Base-by-base conservation (phyloP, 2,113 vertebrate species). In the Tautogolabrus adspersus region DNA sequence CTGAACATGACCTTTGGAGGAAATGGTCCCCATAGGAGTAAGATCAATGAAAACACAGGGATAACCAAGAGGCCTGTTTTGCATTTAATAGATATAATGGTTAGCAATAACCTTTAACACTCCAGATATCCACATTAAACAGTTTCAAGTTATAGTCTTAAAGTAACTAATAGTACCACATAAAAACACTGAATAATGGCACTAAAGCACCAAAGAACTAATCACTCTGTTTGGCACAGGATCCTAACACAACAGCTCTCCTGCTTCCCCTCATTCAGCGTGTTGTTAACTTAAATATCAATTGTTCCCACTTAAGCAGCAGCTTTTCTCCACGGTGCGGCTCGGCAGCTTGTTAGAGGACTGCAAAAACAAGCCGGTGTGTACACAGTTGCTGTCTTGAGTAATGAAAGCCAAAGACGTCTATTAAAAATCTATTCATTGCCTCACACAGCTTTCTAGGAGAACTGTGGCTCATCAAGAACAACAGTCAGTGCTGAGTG, bases 261-360 rank as follows among this genome's bases (percentile, higher is more conserved):
- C 75, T 49, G 80, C 77, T 65, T 68, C 64, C 65, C 65, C 71
- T 58, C 66, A 46, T 78, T 81, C 72, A 62, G 79, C 78, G 68
- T 55, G 75, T 11, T 71, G 79, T 82, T 84, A 87, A 78, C 72
- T 83, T 66, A 77, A 87, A 85, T 78, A 88, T 85, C 79, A 87
- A 85, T 83, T 72, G 79, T 74, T 81, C 79, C 75, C 47, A 65
- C 60, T 81, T 70, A 55, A 74, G 81, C 79, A 52, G 85, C 64
- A 55, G 64, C 56, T 84, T 80, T 79, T 65, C 61, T 70, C 67
- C 51, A 21, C n/a, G 22, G 42, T 30, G 75, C 73, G 30, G 64
- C 66, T 18, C 16, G 55, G 67, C 62, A 79, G 72, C 66, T 77
- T 77, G 77, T 88, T 75, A 79, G 75, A 63, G 34, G 66, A n/a